Base-by-base conservation (phyloP, 1,140 invertebrate genomes). In the Druon quercuslanigerum region DNA sequence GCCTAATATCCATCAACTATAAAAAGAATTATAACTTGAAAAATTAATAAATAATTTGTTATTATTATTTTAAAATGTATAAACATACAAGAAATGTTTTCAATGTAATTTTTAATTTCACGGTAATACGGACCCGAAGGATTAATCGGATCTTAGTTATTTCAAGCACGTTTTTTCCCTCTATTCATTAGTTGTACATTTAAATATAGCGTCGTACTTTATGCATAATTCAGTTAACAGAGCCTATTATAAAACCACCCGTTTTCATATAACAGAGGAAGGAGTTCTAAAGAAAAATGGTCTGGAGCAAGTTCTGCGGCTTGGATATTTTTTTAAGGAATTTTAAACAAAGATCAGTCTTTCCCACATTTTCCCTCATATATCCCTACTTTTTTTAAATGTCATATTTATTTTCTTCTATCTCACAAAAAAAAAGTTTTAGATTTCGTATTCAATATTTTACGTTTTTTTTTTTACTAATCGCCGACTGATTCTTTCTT, bases 181-280 rank as follows among this genome's bases (percentile, higher is more conserved):
- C 20, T 40, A 66, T 66, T 66, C 25, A 66, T 66, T 66, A 66
- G 60, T 66, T n/a, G 60, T 40, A 20, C 40, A 66, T 66, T 66
- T 13, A 33, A 66, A 66, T 66, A 66, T 66, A 66, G 25, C 16
- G 25, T 20, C 57, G 20, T 66, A 66, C 25, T 66, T 66, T 66
- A 66, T 66, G 60, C 60, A 66, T 66, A 66, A 66, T 66, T 40
- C 60, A 66, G 33, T 66, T 40, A 66, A 66, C n/a, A 66, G 20
- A 66, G 7, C 25, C 40, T 66, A 66, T 66, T 66, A 66, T 66
- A 40, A 7, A 66, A 16, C 20, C n/a, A 66, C 25, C 13, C 25
- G 9, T 66, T 66, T 66, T 66, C 25, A 66, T 66, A 33, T 66
- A 33, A 66, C 40, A 40, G 40, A 66, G 33, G n/a, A 13, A 33